Base-by-base conservation (phyloP, 2,113 vertebrate species). In the Willisornis vidua region DNA sequence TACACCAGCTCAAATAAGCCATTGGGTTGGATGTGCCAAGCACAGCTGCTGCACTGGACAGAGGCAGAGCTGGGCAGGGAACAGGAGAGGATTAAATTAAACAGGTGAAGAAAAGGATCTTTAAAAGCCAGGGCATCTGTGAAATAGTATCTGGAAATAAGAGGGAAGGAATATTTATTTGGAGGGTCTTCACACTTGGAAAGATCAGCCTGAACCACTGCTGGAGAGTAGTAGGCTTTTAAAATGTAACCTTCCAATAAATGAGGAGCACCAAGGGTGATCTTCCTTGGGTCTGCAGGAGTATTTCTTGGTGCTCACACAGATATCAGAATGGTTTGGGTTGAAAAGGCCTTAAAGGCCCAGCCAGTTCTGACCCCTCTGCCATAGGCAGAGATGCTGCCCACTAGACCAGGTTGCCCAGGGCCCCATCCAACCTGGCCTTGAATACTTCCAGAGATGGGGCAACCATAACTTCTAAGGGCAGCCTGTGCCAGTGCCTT, bases 21-120 rank as follows among this genome's bases (percentile, higher is more conserved):
- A 1, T 7, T 7, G 24, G 28, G 29, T 41, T 19, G 5, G 3
- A n/a, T 26, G 18, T 43, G 37, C 61, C 3, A 3, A 4, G 16
- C 5, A 4, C 1, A 0, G 43, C 46, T 54, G 49, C 55, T 74
- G 25, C 1, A 0, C 37, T 19, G 57, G 61, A n/a, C 52, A 55
- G 17, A 39, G 8, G 22, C 24, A 71, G 24, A 65, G 33, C 20
- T 1, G 17, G 28, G 25, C 48, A 86, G 26, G 65, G 26, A 51
- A 29, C 2, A 71, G 15, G 14, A 35, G 16, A 46, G 26, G 10
- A 71, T 7, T 33, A 57, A 41, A 46, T 1, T 0, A 9, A 39
- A 71, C 7, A 19, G 18, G 31, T 59, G n/a, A 71, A 88, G 49
- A 59, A 55, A 49, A 6, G 20, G 11, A 19, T 28, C 41, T 85